These are phyloP conservation scores for Tapera naevia DNA, from an alignment of 2,797 vertebrate species.

Conservation along the genomic window DNA sequence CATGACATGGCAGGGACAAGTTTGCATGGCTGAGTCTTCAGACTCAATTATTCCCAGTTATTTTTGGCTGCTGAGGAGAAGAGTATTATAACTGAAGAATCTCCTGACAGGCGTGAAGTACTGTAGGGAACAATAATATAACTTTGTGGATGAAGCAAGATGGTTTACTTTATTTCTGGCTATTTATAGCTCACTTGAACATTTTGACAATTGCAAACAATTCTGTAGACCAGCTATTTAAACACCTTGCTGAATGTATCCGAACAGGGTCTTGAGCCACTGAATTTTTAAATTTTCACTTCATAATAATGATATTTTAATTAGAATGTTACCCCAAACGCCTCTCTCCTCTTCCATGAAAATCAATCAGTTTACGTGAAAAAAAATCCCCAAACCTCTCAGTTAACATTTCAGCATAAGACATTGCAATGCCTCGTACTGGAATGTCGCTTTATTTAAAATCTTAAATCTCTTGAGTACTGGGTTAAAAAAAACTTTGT, in stretches of 20 bases:
- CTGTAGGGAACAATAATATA: neutral
- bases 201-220: slow-evolving; percentile 61
- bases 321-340: slow-evolving; percentile 9
- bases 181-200: slow-evolving; percentile 69
- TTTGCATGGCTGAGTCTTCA: neutral
- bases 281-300: slow-evolving; percentile 28
- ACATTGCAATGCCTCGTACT: neutral
- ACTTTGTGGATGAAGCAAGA: neutral
- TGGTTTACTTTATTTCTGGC: slow-evolving; percentile 47
- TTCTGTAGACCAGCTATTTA: slow-evolving; percentile 55
- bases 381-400: neutral
- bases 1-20: accelerated
- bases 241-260: slow-evolving; percentile 49
- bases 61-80: neutral
- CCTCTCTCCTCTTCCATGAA: neutral
- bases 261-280: slow-evolving; percentile 57
- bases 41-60: neutral
- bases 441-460: neutral
- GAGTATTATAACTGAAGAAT: neutral
- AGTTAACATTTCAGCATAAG: neutral
- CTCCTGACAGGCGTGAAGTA: neutral
- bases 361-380: neutral
- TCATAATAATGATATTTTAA: slow-evolving; percentile 34
- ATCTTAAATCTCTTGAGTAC: neutral
- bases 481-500: neutral